Percentiles rank a stretch among this genome's conserved stretches.
Conservation (phyloP, 2,113 vertebrate genomes). For the Sakesphorus luctuosus region DNA sequence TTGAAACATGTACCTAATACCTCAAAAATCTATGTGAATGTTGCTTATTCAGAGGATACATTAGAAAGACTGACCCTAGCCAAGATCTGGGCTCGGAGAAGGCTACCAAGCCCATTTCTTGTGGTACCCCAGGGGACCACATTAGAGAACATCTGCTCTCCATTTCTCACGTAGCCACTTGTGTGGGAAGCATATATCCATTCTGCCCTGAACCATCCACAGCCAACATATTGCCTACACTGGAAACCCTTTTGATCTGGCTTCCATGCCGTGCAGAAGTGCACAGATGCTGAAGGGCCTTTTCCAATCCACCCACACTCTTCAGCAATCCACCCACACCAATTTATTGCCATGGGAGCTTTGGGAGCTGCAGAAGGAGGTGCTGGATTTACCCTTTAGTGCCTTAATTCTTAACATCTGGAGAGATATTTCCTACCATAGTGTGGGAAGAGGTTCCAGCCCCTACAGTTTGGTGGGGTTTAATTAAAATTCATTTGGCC, state of each 20-base stretch:
- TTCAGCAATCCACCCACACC: slow-evolving; percentile 5
- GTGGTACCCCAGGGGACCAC: not conserved
- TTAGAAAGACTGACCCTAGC: not conserved
- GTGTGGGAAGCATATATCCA: not conserved
- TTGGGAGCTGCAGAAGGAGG: slow-evolving; percentile 23
- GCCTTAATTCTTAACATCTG: slow-evolving; percentile 64
- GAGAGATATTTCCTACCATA: not conserved
- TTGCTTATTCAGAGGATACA: not conserved
- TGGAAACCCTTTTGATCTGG: slow-evolving; percentile 40
- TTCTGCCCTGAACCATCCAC: not conserved
- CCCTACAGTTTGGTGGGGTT: not conserved
- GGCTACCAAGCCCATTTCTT: not conserved
- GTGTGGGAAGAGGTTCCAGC: slow-evolving; percentile 50
- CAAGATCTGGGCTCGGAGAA: not conserved
- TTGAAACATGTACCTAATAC: not conserved
- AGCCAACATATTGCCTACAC: not conserved
- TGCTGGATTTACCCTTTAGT: slow-evolving; percentile 46
- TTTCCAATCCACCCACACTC: slow-evolving; percentile 48
- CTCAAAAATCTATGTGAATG: not conserved
- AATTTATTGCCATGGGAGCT: slow-evolving; percentile 23
- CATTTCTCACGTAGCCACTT: not conserved
- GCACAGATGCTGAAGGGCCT: not conserved
- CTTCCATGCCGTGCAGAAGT: not conserved
- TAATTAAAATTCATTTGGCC: slow-evolving; percentile 21
- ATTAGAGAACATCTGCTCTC: slow-evolving; percentile 3